Evolutionary conservation across 2,888 invertebrate genomes (phyloP).

Genomic region (Platypus cylindrus): DNA sequence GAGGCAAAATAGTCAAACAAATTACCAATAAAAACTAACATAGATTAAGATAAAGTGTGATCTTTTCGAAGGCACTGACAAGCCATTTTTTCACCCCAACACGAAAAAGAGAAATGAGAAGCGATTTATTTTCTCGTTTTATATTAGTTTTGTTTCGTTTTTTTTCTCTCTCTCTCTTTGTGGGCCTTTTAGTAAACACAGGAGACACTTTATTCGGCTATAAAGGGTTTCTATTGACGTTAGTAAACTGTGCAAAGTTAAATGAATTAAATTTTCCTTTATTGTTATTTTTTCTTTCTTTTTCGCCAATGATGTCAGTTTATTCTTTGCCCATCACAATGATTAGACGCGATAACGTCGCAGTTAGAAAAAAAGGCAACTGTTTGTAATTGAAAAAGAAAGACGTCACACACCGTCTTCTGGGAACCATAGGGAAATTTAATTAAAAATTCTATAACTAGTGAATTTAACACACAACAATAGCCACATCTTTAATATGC

Average conservation of each 20-base stretch:
- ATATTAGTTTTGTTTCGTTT: constrained; percentile 14
- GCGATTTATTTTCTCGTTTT: constrained; percentile 11
- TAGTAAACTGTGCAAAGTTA: constrained; percentile 10
- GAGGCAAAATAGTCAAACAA: constrained; percentile 9
- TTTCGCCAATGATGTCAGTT: too few relatives aligned
- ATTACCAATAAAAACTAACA: constrained; percentile 8
- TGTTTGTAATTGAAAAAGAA: too few relatives aligned
- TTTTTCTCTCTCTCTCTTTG: too few relatives aligned
- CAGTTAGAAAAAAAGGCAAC: too few relatives aligned
- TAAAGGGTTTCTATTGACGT: constrained; percentile 13
- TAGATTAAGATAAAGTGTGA: constrained; percentile 12
- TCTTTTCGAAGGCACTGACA: constrained; percentile 11
- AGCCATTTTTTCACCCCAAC: constrained; percentile 10
- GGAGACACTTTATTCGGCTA: constrained; percentile 15
- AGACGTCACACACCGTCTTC: too few relatives aligned
- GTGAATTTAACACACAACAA: too few relatives aligned
- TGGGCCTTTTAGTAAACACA: constrained; percentile 14
- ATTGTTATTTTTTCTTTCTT: constrained; percentile 2
- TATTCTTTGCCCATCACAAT: too few relatives aligned
- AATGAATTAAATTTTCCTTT: constrained; percentile 16
- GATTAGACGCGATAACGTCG: too few relatives aligned
- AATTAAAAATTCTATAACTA: too few relatives aligned
- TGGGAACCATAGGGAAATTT: too few relatives aligned
- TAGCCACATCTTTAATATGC: too few relatives aligned
- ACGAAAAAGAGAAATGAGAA: constrained; percentile 8